Evolutionary conservation across 2,888 invertebrate species (phyloP).

Genomic region (Steinernema hermaphroditum): DNA sequence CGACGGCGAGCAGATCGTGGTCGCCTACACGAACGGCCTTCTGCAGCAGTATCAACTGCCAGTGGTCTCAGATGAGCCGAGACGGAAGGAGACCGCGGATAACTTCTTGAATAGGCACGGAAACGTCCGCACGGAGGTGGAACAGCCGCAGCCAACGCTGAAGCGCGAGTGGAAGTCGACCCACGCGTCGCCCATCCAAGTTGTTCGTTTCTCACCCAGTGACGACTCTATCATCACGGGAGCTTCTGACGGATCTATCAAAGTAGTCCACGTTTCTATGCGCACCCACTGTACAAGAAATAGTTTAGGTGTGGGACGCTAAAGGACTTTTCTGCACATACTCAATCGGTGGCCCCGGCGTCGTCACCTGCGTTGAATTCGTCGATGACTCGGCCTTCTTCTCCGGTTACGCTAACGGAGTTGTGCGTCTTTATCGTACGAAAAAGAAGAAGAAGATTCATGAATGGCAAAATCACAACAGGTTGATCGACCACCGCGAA

Average conservation of each 20-base stretch:
- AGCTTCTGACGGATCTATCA: constrained; percentile 49
- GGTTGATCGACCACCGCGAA: constrained; percentile 33
- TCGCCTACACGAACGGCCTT: constrained; percentile 58
- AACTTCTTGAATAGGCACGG: constrained; percentile 6
- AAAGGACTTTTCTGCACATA: constrained; percentile 52
- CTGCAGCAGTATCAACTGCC: constrained; percentile 31
- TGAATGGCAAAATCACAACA: constrained; percentile 51
- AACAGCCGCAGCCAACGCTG: constrained; percentile 37
- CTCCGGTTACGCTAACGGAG: constrained; percentile 55
- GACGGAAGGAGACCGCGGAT: neutral
- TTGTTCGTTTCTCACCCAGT: constrained; percentile 46
- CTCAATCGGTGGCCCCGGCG: constrained; percentile 49
- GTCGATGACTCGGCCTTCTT: constrained; percentile 47
- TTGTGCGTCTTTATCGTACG: constrained; percentile 50
- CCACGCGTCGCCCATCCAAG: constrained; percentile 56
- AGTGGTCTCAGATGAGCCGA: neutral
- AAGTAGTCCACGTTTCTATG: constrained; percentile 36
- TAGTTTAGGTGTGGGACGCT: constrained; percentile 52
- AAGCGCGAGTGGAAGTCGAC: constrained; percentile 51
- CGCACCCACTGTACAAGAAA: neutral
- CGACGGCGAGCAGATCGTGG: constrained; percentile 45
- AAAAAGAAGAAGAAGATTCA: constrained; percentile 42
- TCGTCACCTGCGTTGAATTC: constrained; percentile 52
- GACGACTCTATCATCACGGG: constrained; percentile 47
- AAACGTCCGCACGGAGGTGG: constrained; percentile 35